phyloP scores from a whole-genome alignment of 2,888 invertebrate genomes.

The Iselma pallidipennis region DNA sequence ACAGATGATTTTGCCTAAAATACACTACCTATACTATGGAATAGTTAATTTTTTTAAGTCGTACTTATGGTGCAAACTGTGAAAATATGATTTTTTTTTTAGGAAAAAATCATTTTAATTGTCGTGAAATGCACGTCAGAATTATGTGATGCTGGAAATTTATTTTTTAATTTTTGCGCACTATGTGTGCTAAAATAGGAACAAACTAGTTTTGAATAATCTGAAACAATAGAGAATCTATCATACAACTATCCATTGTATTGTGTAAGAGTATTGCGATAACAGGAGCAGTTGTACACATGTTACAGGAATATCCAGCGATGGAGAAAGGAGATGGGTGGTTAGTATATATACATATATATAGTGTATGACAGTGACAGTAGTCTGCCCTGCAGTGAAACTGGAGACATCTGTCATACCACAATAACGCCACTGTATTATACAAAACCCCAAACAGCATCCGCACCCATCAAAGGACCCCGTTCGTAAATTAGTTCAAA shows the following conservation, averaged over 20 bases:
- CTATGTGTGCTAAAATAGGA: conserved; percentile 17
- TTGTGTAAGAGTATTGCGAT: conserved; percentile 22
- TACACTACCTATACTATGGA: too few relatives aligned
- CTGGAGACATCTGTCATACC: conserved; percentile 40
- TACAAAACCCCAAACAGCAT: conserved; percentile 29
- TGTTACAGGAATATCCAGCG: conserved; percentile 13
- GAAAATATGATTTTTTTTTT: too few relatives aligned
- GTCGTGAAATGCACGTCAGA: too few relatives aligned
- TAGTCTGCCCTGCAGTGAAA: conserved; percentile 31
- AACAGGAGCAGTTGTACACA: conserved; percentile 23
- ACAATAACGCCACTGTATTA: conserved; percentile 31
- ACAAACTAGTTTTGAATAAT: conserved; percentile 26
- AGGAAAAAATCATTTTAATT: too few relatives aligned
- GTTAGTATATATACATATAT: neutral
- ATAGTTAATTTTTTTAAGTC: too few relatives aligned
- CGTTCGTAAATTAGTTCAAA: conserved; percentile 27
- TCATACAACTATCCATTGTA: conserved; percentile 18
- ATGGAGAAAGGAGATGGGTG: conserved; percentile 2
- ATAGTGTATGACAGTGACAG: conserved; percentile 8
- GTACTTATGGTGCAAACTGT: too few relatives aligned
- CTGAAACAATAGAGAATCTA: conserved; percentile 21
- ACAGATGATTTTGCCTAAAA: too few relatives aligned
- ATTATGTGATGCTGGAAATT: conserved; percentile 19
- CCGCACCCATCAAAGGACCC: conserved; percentile 25
- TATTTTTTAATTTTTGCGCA: conserved; percentile 24